These are phyloP conservation scores for Coptodon rendalli DNA, from an alignment of 2,113 vertebrate genomes.

Conservation along the genomic window DNA sequence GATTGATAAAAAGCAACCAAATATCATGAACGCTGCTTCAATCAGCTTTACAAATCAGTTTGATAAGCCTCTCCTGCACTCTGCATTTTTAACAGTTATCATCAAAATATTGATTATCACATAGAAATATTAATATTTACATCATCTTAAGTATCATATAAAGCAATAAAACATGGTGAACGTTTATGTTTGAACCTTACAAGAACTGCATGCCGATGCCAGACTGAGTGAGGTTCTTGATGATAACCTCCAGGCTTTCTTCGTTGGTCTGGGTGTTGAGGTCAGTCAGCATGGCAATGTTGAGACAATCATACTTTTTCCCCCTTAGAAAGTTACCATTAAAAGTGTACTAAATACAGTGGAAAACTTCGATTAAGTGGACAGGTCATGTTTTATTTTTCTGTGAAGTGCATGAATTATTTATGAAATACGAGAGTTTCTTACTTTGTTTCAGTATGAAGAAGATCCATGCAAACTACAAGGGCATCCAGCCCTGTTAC, in stretches of 20 bases:
- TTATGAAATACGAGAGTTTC: neutral
- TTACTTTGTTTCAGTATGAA: conserved; percentile 76
- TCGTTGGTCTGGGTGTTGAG: conserved; percentile 78
- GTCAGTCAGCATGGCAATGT: conserved; percentile 86
- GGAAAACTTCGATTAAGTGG: neutral
- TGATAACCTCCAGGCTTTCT: conserved; percentile 85
- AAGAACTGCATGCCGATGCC: conserved; percentile 88
- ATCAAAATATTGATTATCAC: neutral
- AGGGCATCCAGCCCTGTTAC: conserved; percentile 88
- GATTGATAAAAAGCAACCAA: neutral
- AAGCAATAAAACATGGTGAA: neutral
- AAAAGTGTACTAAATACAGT: neutral
- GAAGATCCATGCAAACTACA: conserved; percentile 93
- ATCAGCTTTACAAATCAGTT: neutral
- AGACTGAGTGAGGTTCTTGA: conserved; percentile 80
- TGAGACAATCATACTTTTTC: conserved; percentile 83
- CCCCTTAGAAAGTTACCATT: conserved; percentile 64
- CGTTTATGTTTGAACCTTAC: conserved; percentile 68
- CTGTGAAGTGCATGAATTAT: neutral
- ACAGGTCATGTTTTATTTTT: neutral
- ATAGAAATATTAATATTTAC: neutral
- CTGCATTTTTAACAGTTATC: neutral
- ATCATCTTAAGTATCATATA: neutral
- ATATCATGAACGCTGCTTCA: neutral
- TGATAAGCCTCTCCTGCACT: neutral